These are phyloP conservation scores for Papilio machaon DNA, from an alignment of 1,140 invertebrate species.

Conservation along the genomic window DNA sequence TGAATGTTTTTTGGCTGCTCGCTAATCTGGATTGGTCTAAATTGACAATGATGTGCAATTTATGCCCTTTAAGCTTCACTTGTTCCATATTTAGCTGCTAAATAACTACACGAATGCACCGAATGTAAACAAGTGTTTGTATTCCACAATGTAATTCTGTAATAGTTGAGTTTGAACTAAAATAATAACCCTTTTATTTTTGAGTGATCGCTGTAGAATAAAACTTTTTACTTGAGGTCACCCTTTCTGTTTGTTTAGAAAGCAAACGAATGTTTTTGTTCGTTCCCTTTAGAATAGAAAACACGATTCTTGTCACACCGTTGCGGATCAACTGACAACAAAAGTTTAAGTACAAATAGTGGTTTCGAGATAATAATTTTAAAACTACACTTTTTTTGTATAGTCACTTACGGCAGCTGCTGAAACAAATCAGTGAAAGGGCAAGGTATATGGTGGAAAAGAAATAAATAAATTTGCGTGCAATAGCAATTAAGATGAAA, in stretches of 20 bases:
- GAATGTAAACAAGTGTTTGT: too few species aligned
- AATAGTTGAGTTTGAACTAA: too few species aligned
- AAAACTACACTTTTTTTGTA: background rate
- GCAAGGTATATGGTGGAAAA: background rate
- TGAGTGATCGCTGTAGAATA: too few species aligned
- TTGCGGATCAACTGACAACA: constrained; percentile 22
- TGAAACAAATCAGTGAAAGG: background rate
- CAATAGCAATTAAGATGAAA: background rate
- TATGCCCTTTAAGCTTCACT: too few species aligned
- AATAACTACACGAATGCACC: too few species aligned
- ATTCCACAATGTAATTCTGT: too few species aligned
- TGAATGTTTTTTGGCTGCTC: too few species aligned
- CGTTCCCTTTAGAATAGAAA: constrained; percentile 12
- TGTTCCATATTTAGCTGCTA: too few species aligned
- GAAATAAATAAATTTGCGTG: background rate
- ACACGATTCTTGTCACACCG: constrained; percentile 28
- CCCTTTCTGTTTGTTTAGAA: background rate
- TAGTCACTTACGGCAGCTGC: background rate
- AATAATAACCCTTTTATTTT: too few species aligned
- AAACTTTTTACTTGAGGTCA: background rate
- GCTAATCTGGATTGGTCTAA: too few species aligned
- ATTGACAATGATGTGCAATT: too few species aligned
- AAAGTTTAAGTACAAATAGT: background rate
- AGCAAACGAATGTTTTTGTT: constrained; percentile 13
- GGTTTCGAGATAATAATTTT: constrained; percentile 5